phyloP scores from a whole-genome alignment of 2,797 vertebrate genomes.

The Acanthiza pusilla region DNA sequence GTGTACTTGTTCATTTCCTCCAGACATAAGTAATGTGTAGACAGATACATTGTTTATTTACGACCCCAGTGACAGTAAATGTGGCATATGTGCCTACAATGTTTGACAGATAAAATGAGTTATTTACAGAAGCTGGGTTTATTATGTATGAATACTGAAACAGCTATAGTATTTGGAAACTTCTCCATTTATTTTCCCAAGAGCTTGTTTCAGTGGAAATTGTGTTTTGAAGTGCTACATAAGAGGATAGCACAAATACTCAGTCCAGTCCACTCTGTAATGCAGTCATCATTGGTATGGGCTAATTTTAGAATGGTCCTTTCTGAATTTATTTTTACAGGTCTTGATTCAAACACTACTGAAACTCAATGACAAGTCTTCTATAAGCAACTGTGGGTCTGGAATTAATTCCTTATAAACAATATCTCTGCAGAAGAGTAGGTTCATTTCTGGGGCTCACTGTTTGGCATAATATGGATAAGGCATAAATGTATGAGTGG shows the following conservation, averaged over 20 bases:
- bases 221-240: neutral
- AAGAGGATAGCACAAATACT: neutral
- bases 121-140: constrained; percentile 58
- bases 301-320: neutral
- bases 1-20: constrained; percentile 25
- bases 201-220: neutral
- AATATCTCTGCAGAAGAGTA: neutral
- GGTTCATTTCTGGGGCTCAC: neutral
- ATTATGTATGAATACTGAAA: constrained; percentile 60
- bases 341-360: neutral
- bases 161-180: constrained; percentile 15
- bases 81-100: constrained; percentile 35
- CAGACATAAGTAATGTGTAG: constrained; percentile 36
- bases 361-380: neutral
- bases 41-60: constrained; percentile 61
- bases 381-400: neutral
- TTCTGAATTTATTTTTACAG: neutral
- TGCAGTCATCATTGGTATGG: neutral
- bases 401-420: neutral
- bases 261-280: neutral
- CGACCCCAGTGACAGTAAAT: constrained; percentile 48
- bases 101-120: constrained; percentile 58
- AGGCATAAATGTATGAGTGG: neutral
- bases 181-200: constrained; percentile 18
- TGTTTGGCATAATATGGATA: neutral